A percentile compares a stretch with the other conserved stretches of the same genome.
phyloP scores from a whole-genome alignment of 1,140 invertebrate genomes.

The Pseudomyrmex gracilis region DNA sequence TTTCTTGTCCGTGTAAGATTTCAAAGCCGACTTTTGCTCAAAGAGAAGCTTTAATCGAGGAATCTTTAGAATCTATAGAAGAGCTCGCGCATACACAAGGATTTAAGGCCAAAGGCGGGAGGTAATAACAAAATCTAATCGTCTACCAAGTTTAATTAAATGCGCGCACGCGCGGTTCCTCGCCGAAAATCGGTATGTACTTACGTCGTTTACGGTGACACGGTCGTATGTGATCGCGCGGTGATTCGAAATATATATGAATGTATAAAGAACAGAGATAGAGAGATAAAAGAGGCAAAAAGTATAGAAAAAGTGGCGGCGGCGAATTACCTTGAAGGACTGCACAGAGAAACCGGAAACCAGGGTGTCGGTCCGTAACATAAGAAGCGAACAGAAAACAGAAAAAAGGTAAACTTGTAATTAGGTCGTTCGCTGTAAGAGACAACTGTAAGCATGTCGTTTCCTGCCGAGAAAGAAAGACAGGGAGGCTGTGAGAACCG shows the following conservation, averaged over 20 bases:
- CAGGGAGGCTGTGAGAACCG: neutral
- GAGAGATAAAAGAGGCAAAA: slow-evolving; percentile 42
- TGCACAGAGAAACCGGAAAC: slow-evolving; percentile 83
- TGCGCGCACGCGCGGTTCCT: neutral
- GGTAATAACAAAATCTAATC: neutral
- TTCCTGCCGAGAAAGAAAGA: neutral
- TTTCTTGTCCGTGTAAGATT: neutral
- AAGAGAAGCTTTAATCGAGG: neutral
- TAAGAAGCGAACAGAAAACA: slow-evolving; percentile 83
- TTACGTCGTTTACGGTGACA: slow-evolving; percentile 29
- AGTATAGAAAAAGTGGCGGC: slow-evolving; percentile 75
- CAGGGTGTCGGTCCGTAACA: slow-evolving; percentile 81
- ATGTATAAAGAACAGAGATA: slow-evolving; percentile 31
- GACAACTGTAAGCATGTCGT: slow-evolving; percentile 57
- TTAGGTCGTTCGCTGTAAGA: slow-evolving; percentile 77
- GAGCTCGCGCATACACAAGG: no score
- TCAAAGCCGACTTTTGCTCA: neutral
- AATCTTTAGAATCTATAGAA: neutral
- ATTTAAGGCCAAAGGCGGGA: neutral
- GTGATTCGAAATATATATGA: slow-evolving; percentile 20
- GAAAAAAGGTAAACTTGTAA: slow-evolving; percentile 81
- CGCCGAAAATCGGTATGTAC: no score
- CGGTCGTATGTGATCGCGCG: neutral
- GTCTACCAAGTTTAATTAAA: neutral
- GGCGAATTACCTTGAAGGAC: slow-evolving; percentile 83